These are phyloP conservation scores for Pluvianellus socialis DNA, from an alignment of 2,113 vertebrate species.

Conservation along the genomic window DNA sequence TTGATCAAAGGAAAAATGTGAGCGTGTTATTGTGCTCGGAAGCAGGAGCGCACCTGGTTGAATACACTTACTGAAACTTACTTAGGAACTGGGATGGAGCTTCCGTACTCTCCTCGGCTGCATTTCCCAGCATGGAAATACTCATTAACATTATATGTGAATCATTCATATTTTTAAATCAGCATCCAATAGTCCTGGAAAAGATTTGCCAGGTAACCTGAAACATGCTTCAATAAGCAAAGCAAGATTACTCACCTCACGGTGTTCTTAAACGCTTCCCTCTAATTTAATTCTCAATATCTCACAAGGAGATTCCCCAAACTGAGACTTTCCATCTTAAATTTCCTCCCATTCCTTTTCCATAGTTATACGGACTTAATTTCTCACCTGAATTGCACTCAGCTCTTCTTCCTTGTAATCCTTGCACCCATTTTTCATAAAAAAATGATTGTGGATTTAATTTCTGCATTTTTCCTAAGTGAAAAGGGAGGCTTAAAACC, in stretches of 20 bases:
- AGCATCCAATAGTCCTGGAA: not conserved
- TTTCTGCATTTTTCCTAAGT: not conserved
- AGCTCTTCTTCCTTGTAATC: not conserved
- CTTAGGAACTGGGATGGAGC: not conserved
- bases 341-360: not conserved
- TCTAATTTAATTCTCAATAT: not conserved
- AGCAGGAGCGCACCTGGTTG: not conserved
- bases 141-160: not conserved
- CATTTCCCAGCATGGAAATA: not conserved
- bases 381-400: not conserved
- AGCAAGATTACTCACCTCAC: not conserved
- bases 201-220: not conserved
- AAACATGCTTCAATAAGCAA: not conserved
- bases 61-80: not conserved
- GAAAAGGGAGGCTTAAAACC: not conserved
- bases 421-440: not conserved
- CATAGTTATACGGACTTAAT: not conserved
- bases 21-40: not conserved
- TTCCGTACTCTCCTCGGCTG: not conserved
- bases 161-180: not conserved
- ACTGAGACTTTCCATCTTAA: not conserved
- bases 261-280: not conserved
- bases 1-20: not conserved
- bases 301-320: not conserved
- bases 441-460: not conserved